These are phyloP conservation scores for Euclidia mi DNA, from an alignment of 2,888 invertebrate species.

Conservation along the genomic window DNA sequence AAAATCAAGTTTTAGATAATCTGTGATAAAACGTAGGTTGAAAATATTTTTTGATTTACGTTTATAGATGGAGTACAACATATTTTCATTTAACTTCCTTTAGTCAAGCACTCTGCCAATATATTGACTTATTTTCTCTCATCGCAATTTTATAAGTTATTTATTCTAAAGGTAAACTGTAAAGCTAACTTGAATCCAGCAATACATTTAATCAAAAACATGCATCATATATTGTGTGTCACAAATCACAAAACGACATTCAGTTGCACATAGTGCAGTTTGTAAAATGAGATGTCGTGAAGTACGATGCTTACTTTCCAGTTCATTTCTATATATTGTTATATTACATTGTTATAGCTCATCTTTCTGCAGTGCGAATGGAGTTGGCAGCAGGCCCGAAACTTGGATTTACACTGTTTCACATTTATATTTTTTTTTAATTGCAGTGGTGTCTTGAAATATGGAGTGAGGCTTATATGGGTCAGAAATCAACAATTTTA, in stretches of 20 bases:
- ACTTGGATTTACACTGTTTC: conserved; percentile 70
- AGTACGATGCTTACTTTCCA: conserved; percentile 41
- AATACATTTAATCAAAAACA: too few species aligned
- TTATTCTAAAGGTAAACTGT: too few species aligned
- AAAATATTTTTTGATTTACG: too few species aligned
- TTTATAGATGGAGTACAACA: too few species aligned
- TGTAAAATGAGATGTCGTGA: conserved; percentile 18
- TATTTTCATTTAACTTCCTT: too few species aligned
- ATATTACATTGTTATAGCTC: conserved; percentile 67
- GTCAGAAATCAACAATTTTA: conserved; percentile 1
- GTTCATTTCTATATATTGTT: conserved; percentile 64
- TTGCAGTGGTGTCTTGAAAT: conserved; percentile 41
- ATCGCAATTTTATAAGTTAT: too few species aligned
- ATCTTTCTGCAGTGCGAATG: conserved; percentile 79
- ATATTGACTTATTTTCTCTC: too few species aligned
- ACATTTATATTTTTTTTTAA: conserved; percentile 51
- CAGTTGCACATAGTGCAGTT: background rate
- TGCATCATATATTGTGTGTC: too few species aligned
- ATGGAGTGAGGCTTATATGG: conserved; percentile 21
- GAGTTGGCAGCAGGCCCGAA: conserved; percentile 75
- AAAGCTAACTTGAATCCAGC: too few species aligned
- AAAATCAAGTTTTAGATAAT: too few species aligned
- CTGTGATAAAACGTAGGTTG: too few species aligned
- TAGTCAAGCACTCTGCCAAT: too few species aligned
- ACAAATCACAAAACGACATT: background rate